Percentiles rank a stretch among this genome's conserved stretches.
Conservation (phyloP, 1,140 invertebrate genomes). For the Diorhabda sublineata region DNA sequence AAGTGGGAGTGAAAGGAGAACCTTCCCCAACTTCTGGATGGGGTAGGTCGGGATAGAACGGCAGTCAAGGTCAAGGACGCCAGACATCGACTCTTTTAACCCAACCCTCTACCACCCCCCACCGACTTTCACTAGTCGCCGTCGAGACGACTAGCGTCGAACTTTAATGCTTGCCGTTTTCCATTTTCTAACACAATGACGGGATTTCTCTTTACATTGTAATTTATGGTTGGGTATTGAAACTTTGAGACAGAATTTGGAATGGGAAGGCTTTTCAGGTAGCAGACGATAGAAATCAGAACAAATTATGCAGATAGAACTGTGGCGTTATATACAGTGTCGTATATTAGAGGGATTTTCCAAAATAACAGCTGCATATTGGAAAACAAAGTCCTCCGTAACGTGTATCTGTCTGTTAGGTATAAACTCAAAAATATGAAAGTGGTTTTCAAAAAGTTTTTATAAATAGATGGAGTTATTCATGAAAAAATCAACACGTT, state of each 20-base stretch:
- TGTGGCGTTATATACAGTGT: not conserved
- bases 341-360: too few relatives aligned
- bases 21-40: not conserved
- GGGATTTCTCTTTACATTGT: not conserved
- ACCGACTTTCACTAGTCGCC: not conserved
- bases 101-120: not conserved
- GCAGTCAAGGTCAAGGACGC: not conserved
- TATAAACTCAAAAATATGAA: too few relatives aligned
- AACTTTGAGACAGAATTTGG: not conserved
- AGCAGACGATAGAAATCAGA: not conserved
- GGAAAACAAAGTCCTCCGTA: too few relatives aligned
- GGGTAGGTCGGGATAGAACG: not conserved
- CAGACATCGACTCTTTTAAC: not conserved
- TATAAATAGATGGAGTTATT: too few relatives aligned
- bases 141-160: not conserved
- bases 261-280: not conserved
- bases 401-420: too few relatives aligned
- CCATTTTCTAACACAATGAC: conserved; percentile 2
- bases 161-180: not conserved
- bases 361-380: too few relatives aligned
- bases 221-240: conserved; percentile 2
- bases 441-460: too few relatives aligned
- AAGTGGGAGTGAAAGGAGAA: not conserved
- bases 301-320: not conserved
- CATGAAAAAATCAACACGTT: too few relatives aligned